A percentile compares a stretch with the other conserved stretches of the same genome.
Conservation (phyloP, 2,797 vertebrate genomes). For the Brachyalestes nurse region DNA sequence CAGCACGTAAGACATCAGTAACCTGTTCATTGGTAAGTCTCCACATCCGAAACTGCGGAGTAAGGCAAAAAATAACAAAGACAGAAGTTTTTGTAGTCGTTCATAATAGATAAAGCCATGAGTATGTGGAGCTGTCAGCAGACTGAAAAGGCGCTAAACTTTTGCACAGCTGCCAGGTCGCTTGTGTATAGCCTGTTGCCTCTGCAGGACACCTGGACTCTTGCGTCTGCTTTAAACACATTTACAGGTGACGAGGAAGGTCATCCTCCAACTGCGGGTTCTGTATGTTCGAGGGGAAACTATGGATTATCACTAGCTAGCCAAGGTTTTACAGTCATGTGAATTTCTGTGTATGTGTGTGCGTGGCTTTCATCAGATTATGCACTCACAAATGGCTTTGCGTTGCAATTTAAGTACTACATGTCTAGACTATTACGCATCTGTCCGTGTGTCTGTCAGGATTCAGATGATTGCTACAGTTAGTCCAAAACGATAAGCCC, state of each 20-base stretch:
- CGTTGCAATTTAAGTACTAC: no score
- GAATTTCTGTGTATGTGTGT: neutral
- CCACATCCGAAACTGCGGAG: no score
- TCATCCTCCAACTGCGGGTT: neutral
- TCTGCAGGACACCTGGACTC: neutral
- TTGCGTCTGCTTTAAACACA: neutral
- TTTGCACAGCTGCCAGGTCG: slow-evolving; percentile 1
- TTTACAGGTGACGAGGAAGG: neutral
- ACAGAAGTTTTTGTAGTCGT: no score
- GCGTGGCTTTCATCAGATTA: neutral
- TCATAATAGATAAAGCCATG: neutral
- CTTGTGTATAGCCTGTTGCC: neutral
- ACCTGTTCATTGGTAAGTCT: no score
- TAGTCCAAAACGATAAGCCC: no score
- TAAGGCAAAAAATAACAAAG: no score
- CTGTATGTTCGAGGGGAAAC: neutral
- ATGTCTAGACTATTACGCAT: no score
- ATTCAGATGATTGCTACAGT: no score
- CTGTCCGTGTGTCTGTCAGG: no score
- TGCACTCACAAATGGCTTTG: neutral
- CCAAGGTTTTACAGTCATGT: neutral
- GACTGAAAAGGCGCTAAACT: neutral
- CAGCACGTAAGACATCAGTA: no score
- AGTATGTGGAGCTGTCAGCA: neutral
- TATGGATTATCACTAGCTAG: neutral